Percentiles rank a stretch among this genome's conserved stretches.
Conservation (phyloP, 2,888 invertebrate species). For the Neocrepidodera transversa region DNA sequence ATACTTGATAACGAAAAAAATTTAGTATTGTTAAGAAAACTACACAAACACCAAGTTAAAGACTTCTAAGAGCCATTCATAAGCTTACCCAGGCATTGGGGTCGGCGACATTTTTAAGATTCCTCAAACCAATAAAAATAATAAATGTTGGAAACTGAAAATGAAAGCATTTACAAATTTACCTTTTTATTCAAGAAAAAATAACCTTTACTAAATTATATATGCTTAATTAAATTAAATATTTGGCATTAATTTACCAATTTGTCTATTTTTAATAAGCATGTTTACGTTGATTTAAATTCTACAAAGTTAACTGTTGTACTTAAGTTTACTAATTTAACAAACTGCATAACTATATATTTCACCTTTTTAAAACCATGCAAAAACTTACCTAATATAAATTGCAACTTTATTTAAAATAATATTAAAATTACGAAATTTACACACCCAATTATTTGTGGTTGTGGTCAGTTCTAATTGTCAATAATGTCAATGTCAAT, state of each 20-base stretch:
- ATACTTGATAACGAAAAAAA: no score
- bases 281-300: not conserved
- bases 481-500: conserved; percentile 22
- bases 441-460: conserved; percentile 44
- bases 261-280: conserved; percentile 1
- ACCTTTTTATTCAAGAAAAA: conserved; percentile 6
- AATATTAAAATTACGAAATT: conserved; percentile 24
- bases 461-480: conserved; percentile 29
- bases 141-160: conserved; percentile 44
- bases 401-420: conserved; percentile 4
- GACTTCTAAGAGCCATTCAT: conserved; percentile 6
- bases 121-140: conserved; percentile 43
- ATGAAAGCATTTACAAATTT: conserved; percentile 34
- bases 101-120: conserved; percentile 58
- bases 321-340: not conserved
- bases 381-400: conserved; percentile 19
- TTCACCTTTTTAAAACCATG: not conserved
- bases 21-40: conserved; percentile 9
- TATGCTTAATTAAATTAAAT: not conserved
- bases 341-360: not conserved
- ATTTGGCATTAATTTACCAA: conserved; percentile 1
- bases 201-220: conserved; percentile 4
- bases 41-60: conserved; percentile 10
- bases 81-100: conserved; percentile 61
- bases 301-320: not conserved